These are phyloP conservation scores for Trichogramma pretiosum DNA, from an alignment of 1,140 invertebrate genomes.

Conservation along the genomic window DNA sequence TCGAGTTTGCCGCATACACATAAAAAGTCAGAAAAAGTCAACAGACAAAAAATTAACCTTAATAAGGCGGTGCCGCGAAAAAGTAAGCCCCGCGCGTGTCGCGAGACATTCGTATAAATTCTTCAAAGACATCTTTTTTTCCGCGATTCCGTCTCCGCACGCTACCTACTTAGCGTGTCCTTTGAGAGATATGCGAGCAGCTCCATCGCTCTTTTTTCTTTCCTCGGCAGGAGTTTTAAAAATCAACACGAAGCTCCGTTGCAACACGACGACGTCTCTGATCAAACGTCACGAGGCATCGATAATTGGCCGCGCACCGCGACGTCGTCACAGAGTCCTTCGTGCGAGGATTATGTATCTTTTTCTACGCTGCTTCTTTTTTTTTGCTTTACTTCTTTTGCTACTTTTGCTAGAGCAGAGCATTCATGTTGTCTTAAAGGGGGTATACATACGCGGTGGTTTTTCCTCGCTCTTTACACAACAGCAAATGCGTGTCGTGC, in stretches of 20 bases:
- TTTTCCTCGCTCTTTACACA: not conserved
- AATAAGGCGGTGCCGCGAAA: too few relatives aligned
- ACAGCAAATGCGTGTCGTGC: too few relatives aligned
- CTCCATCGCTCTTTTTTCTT: too few relatives aligned
- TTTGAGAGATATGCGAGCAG: slow-evolving; percentile 27
- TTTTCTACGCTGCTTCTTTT: slow-evolving; percentile 17
- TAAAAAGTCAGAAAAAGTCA: too few relatives aligned
- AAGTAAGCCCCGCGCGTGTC: too few relatives aligned
- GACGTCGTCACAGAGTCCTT: slow-evolving; percentile 10
- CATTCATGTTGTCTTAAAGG: slow-evolving; percentile 37
- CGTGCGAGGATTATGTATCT: slow-evolving; percentile 39
- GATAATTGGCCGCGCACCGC: slow-evolving; percentile 39
- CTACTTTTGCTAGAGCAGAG: too few relatives aligned
- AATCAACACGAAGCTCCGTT: slow-evolving; percentile 29
- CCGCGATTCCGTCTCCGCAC: too few relatives aligned
- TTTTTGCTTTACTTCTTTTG: too few relatives aligned
- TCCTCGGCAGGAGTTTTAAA: slow-evolving; percentile 32
- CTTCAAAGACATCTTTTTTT: not conserved
- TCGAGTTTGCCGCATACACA: too few relatives aligned
- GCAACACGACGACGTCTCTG: slow-evolving; percentile 17
- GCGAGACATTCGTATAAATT: slow-evolving; percentile 8
- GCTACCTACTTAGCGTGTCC: too few relatives aligned
- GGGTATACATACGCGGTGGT: not conserved
- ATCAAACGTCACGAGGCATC: slow-evolving; percentile 39
- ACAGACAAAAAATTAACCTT: too few relatives aligned